Percentiles rank a stretch among this genome's conserved stretches.
phyloP scores from a whole-genome alignment of 2,888 invertebrate genomes.

The Seira musarum region DNA sequence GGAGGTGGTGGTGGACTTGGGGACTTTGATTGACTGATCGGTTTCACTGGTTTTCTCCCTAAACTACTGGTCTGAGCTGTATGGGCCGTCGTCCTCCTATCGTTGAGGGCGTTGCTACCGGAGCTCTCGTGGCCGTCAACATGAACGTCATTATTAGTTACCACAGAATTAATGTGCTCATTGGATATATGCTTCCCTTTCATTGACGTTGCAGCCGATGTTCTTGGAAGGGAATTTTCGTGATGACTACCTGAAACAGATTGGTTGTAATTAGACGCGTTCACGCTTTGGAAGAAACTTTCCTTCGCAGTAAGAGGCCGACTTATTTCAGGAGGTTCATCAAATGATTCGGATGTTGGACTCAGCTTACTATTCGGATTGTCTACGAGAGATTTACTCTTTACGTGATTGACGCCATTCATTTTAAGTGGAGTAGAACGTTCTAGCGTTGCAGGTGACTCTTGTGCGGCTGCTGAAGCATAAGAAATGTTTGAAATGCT shows the following conservation, averaged over 20 bases:
- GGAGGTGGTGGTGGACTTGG: conserved; percentile 58
- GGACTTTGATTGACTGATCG: conserved; percentile 41
- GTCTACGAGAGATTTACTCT: conserved; percentile 30
- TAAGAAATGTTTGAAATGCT: conserved; percentile 64
- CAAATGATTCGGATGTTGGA: conserved; percentile 43
- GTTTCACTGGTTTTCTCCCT: conserved; percentile 54
- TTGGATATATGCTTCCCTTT: conserved; percentile 15
- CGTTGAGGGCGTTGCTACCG: conserved; percentile 12
- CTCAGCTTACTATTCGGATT: conserved; percentile 39
- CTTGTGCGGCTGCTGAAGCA: conserved; percentile 51
- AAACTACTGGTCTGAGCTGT: conserved; percentile 39
- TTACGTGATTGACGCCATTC: conserved; percentile 57
- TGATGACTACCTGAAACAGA: neutral
- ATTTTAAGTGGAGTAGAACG: conserved; percentile 60
- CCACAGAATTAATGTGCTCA: conserved; percentile 27
- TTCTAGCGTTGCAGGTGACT: conserved; percentile 51
- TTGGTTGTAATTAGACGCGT: conserved; percentile 22
- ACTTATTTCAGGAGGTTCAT: conserved; percentile 27
- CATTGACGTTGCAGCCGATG: conserved; percentile 11
- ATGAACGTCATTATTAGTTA: neutral
- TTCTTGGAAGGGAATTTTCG: conserved; percentile 23
- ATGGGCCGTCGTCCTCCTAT: conserved; percentile 25
- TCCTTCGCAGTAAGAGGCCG: conserved; percentile 28
- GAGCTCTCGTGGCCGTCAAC: neutral
- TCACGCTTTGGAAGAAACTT: conserved; percentile 31